Percentiles rank a stretch among this genome's conserved stretches.
phyloP scores from a whole-genome alignment of 2,797 vertebrate genomes.

The Hemitrygon akajei region DNA sequence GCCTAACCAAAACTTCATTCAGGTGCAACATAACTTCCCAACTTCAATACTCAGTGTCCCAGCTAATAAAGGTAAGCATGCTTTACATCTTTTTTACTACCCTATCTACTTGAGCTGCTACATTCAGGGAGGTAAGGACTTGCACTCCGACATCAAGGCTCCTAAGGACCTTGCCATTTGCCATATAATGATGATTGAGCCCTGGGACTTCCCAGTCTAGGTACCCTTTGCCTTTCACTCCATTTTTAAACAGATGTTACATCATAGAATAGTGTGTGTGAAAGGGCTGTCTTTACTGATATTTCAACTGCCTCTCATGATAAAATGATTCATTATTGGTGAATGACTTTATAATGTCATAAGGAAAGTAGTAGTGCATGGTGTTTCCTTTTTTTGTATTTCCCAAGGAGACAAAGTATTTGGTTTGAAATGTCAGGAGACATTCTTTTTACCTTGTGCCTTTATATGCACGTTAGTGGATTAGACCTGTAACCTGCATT shows the following conservation, averaged over 20 bases:
- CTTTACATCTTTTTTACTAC: no score
- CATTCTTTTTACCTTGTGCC: neutral
- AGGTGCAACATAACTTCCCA: no score
- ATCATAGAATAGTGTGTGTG: neutral
- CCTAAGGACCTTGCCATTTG: no score
- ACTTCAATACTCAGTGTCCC: no score
- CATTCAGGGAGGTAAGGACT: no score
- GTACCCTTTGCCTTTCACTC: neutral
- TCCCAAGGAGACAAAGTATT: neutral
- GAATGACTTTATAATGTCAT: neutral
- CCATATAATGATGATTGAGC: no score
- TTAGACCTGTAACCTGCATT: neutral
- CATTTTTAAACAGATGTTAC: neutral
- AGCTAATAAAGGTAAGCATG: no score
- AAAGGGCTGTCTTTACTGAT: no score
- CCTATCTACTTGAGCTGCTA: no score
- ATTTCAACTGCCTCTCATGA: no score
- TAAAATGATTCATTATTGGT: neutral
- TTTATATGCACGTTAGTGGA: neutral
- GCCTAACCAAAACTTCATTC: no score
- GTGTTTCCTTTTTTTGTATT: neutral
- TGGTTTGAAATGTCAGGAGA: neutral
- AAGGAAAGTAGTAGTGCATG: neutral
- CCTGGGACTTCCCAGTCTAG: neutral
- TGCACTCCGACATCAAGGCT: no score